These are phyloP conservation scores for Craseonycteris thonglongyai DNA, from an alignment of 2,113 vertebrate genomes.

Conservation along the genomic window DNA sequence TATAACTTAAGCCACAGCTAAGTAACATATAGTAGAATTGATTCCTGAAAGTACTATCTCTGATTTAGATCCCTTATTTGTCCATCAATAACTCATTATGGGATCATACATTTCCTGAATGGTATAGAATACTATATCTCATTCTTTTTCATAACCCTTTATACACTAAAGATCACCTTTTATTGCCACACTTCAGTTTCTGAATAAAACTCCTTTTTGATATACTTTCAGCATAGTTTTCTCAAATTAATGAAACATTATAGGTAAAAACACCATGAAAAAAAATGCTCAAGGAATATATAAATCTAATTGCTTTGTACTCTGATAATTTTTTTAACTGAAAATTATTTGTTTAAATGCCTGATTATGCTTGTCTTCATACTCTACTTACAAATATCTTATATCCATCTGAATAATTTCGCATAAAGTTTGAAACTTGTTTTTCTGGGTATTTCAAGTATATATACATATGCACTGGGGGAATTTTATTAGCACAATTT, in stretches of 20 bases:
- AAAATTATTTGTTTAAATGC: constrained; percentile 17
- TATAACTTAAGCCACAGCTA: neutral
- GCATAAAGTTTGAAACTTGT: neutral
- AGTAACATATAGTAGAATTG: neutral
- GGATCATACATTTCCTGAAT: neutral
- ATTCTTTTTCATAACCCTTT: neutral
- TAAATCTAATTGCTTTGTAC: neutral
- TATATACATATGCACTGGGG: neutral
- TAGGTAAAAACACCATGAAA: neutral
- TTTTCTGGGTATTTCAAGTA: neutral
- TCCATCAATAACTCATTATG: neutral
- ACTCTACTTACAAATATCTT: neutral
- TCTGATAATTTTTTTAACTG: neutral
- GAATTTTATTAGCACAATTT: constrained; percentile 15
- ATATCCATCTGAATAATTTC: neutral
- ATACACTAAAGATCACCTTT: neutral
- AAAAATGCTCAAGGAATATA: neutral
- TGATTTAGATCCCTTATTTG: neutral
- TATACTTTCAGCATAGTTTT: neutral
- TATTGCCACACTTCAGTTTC: neutral
- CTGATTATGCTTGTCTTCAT: neutral
- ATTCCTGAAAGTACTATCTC: neutral
- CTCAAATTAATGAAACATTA: neutral
- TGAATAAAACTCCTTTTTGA: neutral
- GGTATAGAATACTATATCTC: neutral